phyloP scores from a whole-genome alignment of 2,888 invertebrate genomes.

The Drosophila mettleri region DNA sequence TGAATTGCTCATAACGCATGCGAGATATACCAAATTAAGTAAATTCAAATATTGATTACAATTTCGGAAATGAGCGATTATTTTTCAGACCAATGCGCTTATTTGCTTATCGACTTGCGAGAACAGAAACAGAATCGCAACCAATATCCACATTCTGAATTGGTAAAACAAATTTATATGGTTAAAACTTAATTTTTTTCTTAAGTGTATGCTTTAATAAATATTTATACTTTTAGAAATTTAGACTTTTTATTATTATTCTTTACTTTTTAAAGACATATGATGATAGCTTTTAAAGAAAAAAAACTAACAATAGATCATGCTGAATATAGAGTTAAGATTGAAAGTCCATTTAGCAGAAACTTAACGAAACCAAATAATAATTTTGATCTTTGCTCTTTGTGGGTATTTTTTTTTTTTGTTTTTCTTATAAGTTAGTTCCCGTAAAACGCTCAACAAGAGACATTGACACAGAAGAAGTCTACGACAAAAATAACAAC shows the following conservation, averaged over 20 bases:
- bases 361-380: constrained; percentile 21
- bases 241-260: neutral
- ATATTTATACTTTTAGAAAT: neutral
- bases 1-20: no score
- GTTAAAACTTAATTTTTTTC: neutral
- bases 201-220: neutral
- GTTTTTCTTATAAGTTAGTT: constrained; percentile 8
- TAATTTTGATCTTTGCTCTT: constrained; percentile 17
- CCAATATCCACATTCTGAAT: neutral
- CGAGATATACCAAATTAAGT: no score
- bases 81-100: no score
- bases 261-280: neutral
- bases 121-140: neutral
- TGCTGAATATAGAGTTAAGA: constrained; percentile 33
- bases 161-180: no score
- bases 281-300: constrained; percentile 8
- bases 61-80: no score
- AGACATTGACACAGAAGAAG: constrained; percentile 41
- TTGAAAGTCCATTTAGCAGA: constrained; percentile 8
- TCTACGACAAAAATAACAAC: constrained; percentile 58
- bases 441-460: constrained; percentile 46
- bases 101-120: no score
- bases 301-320: constrained; percentile 19
- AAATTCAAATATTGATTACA: no score
- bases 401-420: neutral